A percentile compares a stretch with the other conserved stretches of the same genome.
Evolutionary conservation across 2,113 vertebrate genomes (phyloP).

Genomic region (Phaethornis superciliosus): DNA sequence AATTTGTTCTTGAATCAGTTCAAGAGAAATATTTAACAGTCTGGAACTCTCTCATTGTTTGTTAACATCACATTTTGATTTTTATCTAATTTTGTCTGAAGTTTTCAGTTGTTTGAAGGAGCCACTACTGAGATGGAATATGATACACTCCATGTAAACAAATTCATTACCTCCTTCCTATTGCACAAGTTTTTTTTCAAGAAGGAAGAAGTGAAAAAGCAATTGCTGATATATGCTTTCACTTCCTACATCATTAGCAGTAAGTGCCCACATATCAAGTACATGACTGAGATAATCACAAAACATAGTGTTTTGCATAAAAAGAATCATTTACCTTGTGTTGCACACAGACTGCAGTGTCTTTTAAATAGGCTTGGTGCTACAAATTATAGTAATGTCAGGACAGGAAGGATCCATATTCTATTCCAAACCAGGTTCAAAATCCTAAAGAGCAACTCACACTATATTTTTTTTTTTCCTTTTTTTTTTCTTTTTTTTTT

Average conservation of each 20-base stretch:
- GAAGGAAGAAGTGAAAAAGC: background rate
- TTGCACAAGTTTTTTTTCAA: no score
- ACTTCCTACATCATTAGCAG: background rate
- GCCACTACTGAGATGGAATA: background rate
- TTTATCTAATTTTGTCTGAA: background rate
- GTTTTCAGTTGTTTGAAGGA: background rate
- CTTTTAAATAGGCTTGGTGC: background rate
- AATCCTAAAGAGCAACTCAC: background rate
- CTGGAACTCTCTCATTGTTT: background rate
- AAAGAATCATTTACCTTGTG: background rate
- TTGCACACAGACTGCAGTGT: background rate
- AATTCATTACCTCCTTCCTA: background rate
- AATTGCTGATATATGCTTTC: background rate
- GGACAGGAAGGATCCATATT: background rate
- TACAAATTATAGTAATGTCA: background rate
- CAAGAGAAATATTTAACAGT: background rate
- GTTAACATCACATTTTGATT: background rate
- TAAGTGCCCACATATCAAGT: background rate
- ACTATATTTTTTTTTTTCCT: no score
- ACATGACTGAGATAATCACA: background rate
- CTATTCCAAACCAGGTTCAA: background rate
- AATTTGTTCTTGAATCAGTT: background rate
- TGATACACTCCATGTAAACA: background rate
- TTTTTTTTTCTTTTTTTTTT: no score
- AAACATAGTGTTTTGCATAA: background rate